A percentile compares a stretch with the other conserved stretches of the same genome.
These are phyloP conservation scores for Varroa destructor DNA, from an alignment of 1,140 invertebrate genomes.

Conservation along the genomic window DNA sequence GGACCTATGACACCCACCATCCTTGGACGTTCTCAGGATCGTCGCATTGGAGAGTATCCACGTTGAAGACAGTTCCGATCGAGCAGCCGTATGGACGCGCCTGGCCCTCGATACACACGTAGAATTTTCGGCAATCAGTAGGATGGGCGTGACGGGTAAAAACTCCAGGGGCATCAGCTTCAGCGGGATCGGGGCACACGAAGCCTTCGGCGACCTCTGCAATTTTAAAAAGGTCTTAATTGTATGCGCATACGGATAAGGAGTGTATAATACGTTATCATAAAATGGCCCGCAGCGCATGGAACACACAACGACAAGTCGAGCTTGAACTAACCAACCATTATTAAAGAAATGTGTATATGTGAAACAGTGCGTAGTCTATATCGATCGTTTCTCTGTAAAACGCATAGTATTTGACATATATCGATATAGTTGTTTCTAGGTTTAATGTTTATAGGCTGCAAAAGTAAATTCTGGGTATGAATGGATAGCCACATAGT, in stretches of 20 bases:
- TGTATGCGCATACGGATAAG: neutral
- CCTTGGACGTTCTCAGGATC: slow-evolving; percentile 82
- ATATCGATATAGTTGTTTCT: no score
- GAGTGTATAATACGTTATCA: neutral
- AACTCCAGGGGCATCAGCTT: slow-evolving; percentile 52
- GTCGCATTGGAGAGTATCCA: slow-evolving; percentile 78
- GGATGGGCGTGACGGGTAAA: slow-evolving; percentile 88
- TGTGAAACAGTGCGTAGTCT: no score
- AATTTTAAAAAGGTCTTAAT: slow-evolving; percentile 34
- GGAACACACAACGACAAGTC: no score
- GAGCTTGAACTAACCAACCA: no score
- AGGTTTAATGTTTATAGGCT: no score
- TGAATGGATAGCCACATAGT: no score
- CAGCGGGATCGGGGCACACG: slow-evolving; percentile 59
- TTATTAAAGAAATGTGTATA: no score
- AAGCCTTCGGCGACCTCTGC: slow-evolving; percentile 64
- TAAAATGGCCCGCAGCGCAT: neutral
- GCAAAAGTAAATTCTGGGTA: no score
- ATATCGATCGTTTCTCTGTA: no score
- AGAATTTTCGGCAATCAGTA: slow-evolving; percentile 85
- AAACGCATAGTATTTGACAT: no score
- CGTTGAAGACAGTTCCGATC: slow-evolving; percentile 88
- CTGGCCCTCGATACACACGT: slow-evolving; percentile 66
- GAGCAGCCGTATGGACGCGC: slow-evolving; percentile 85
- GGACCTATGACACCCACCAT: slow-evolving; percentile 56